Percentiles rank a stretch among this genome's conserved stretches.
phyloP scores from a whole-genome alignment of 2,113 vertebrate species.

The Cheilinus undulatus region DNA sequence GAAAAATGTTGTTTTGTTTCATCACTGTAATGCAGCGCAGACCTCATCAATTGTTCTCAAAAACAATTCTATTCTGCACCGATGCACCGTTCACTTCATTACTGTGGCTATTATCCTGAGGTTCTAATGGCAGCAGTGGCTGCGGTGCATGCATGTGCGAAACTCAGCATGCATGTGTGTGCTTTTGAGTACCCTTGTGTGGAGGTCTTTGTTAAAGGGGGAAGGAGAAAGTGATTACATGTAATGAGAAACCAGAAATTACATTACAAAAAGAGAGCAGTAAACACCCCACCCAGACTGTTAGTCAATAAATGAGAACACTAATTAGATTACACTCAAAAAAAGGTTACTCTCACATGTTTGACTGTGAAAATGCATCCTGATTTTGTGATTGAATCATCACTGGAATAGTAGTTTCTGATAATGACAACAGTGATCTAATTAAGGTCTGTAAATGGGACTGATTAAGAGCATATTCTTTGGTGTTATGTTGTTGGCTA shows the following conservation, averaged over 20 bases:
- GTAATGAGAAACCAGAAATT: slow-evolving; percentile 66
- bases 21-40: slow-evolving; percentile 26
- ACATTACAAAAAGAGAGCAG: slow-evolving; percentile 37
- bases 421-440: slow-evolving; percentile 16
- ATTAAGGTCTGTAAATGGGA: slow-evolving; percentile 31
- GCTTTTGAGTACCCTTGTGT: slow-evolving; percentile 33
- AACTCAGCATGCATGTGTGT: slow-evolving; percentile 8
- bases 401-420: not conserved
- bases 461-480: slow-evolving; percentile 39
- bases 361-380: slow-evolving; percentile 37
- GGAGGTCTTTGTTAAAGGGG: slow-evolving; percentile 58
- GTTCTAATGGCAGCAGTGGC: slow-evolving; percentile 53
- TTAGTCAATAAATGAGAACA: slow-evolving; percentile 3
- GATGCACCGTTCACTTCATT: slow-evolving; percentile 70
- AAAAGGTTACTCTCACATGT: slow-evolving; percentile 1
- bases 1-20: slow-evolving; percentile 59
- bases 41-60: slow-evolving; percentile 55
- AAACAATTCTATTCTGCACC: slow-evolving; percentile 67
- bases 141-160: slow-evolving; percentile 17
- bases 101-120: slow-evolving; percentile 57
- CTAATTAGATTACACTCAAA: slow-evolving; percentile 39
- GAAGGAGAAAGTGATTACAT: slow-evolving; percentile 54
- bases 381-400: slow-evolving; percentile 34
- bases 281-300: slow-evolving; percentile 9
- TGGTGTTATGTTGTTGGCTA: slow-evolving; percentile 25